phyloP scores from a whole-genome alignment of 2,797 vertebrate species.

The Darevskia mixta region DNA sequence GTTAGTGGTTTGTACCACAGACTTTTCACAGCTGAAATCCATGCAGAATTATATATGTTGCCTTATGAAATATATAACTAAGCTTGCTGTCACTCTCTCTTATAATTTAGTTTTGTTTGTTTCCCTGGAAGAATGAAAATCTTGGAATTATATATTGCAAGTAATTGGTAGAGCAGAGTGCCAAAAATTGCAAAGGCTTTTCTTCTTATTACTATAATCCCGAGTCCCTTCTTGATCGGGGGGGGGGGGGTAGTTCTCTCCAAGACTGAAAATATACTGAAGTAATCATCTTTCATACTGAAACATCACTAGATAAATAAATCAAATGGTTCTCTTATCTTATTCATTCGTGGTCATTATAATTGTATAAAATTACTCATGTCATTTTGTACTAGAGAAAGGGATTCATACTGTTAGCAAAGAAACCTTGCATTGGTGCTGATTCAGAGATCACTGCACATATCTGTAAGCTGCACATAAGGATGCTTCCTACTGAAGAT shows the following conservation, averaged over 20 bases:
- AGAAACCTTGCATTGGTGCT: background rate
- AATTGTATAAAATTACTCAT: constrained; percentile 50
- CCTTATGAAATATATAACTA: background rate
- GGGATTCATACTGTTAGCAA: constrained; percentile 8
- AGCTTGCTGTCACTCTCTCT: background rate
- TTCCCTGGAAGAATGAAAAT: background rate
- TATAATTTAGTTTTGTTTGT: background rate
- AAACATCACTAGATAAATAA: constrained; percentile 35
- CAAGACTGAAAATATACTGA: background rate
- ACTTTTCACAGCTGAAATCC: background rate
- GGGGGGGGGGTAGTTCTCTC: rapidly evolving
- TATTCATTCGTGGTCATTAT: constrained; percentile 28
- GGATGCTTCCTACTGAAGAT: background rate
- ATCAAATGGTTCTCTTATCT: constrained; percentile 33
- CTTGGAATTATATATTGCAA: constrained; percentile 23
- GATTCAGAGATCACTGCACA: background rate
- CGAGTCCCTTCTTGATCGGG: background rate
- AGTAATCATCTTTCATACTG: background rate
- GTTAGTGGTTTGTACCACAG: background rate
- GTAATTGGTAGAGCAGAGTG: background rate
- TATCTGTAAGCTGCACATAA: background rate
- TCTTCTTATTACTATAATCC: constrained; percentile 6
- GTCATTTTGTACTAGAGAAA: constrained; percentile 26
- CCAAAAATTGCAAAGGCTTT: constrained; percentile 5
- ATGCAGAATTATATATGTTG: rapidly evolving